Base-by-base conservation (phyloP, 2,888 invertebrate species). In the Xestobium rufovillosum region DNA sequence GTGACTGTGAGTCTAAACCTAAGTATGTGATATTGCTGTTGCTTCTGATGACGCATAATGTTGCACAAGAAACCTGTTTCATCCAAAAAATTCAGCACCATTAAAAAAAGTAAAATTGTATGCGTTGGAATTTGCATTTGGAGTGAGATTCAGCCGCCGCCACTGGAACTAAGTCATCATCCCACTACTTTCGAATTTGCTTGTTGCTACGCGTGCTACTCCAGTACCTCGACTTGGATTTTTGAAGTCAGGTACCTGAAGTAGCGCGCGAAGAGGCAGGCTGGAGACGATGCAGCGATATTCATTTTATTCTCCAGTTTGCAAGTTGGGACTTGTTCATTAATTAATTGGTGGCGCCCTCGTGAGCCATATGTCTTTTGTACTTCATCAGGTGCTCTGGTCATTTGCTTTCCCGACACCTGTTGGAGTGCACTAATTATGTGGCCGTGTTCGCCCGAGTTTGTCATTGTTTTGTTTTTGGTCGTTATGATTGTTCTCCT, bases 301-400 rank as follows among this genome's bases (percentile, higher is more conserved):
- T n/a, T 8, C n/a, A 23, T 23, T n/a, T 8, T 23, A 6, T n/a
- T 23, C n/a, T 23, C n/a, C n/a, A 23, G 23, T n/a, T 13, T 2
- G 8, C 9, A 28, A 31, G 16, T 10, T 33, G 15, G 26, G 26
- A 34, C 31, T 14, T 36, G 26, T 23, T 28, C 36, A 32, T 14
- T 14, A 30, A 13, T 9, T 13, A n/a, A 15, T 26, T 25, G 15
- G 17, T 3, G 16, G n/a, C 12, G 26, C 29, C 50, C 51, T 45
- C 60, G 61, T 68, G 74, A 80, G 84, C 83, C 83, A 81, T 84
- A 87, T 87, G 88, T 85, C 85, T 84, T 89, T 90, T 91, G 90
- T 91, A 91, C 90, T 91, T 90, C 90, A 90, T 90, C 90, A 91
- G 90, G 90, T 91, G 90, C 90, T 91, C 90, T 90, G 90, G 90